Conservation (phyloP, 2,797 vertebrate species). For the Enteromius afrohamiltoni region DNA sequence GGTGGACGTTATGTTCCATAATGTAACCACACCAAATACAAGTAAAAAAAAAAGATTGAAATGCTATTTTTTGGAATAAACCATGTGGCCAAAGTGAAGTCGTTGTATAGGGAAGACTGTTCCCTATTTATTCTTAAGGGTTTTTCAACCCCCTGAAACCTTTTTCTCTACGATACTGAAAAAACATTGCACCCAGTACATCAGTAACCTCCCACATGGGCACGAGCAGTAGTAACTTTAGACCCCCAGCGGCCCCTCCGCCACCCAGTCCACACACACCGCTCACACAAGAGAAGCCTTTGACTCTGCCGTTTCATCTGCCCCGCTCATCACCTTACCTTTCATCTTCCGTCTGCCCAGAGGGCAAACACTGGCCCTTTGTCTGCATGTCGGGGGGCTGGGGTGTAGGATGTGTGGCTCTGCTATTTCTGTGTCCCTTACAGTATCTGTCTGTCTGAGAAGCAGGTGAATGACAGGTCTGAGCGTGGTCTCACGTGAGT, state of each 20-base stretch:
- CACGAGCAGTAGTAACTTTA: slow-evolving; percentile 42
- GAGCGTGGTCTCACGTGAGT: slow-evolving; percentile 26
- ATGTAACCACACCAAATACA: not conserved
- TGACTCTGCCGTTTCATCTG: slow-evolving; percentile 70
- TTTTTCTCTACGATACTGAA: not conserved
- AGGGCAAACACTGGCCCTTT: slow-evolving; percentile 73
- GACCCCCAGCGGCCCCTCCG: slow-evolving; percentile 11
- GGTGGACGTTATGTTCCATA: not conserved
- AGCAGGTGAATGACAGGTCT: slow-evolving; percentile 38
- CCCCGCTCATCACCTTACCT: slow-evolving; percentile 71
- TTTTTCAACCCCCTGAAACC: not conserved
- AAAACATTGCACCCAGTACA: not conserved
- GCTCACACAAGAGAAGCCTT: slow-evolving; percentile 47
- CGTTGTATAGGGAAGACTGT: not conserved
- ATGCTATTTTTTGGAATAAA: not conserved
- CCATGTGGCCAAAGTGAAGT: not conserved
- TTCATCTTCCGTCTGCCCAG: slow-evolving; percentile 73
- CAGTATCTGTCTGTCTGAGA: slow-evolving; percentile 45
- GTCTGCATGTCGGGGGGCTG: slow-evolving; percentile 66
- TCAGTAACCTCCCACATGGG: slow-evolving; percentile 29
- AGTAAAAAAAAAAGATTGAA: not conserved
- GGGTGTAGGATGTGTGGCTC: slow-evolving; percentile 35
- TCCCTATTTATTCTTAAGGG: too few relatives aligned
- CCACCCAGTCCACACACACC: slow-evolving; percentile 22
- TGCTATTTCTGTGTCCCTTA: slow-evolving; percentile 49